Conservation (phyloP, 2,888 invertebrate species). For the Cantharis rustica region DNA sequence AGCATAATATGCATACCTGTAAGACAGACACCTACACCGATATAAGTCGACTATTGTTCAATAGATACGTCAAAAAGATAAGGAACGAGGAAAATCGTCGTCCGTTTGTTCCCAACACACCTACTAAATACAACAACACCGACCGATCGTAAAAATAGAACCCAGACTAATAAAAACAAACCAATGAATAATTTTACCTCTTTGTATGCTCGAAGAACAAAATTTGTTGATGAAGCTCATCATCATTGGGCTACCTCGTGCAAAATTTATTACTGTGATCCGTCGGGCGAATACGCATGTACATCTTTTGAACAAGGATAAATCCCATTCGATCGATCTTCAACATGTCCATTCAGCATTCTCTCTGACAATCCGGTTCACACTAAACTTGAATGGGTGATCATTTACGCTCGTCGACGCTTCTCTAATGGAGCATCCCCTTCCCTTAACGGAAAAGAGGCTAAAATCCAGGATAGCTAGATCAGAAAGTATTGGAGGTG, state of each 20-base stretch:
- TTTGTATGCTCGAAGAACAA: background rate
- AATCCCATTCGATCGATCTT: too few relatives aligned
- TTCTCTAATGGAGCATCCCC: too few relatives aligned
- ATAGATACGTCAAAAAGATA: slow-evolving; percentile 32
- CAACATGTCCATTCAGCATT: too few relatives aligned
- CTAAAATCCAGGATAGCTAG: too few relatives aligned
- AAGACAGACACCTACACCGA: slow-evolving; percentile 27
- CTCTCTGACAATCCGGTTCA: too few relatives aligned
- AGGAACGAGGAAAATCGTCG: slow-evolving; percentile 30
- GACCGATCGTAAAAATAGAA: background rate
- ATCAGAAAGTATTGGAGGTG: too few relatives aligned
- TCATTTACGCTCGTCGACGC: too few relatives aligned
- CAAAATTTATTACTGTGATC: background rate
- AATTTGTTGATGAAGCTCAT: background rate
- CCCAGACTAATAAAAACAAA: background rate
- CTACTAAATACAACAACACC: slow-evolving; percentile 16
- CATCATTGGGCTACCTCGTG: background rate
- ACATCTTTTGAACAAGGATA: background rate
- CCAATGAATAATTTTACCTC: background rate
- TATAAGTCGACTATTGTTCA: slow-evolving; percentile 31
- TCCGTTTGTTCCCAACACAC: slow-evolving; percentile 28
- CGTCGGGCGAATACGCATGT: background rate
- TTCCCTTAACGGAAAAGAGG: too few relatives aligned
- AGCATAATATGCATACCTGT: slow-evolving; percentile 23
- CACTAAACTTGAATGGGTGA: too few relatives aligned